Base-by-base conservation (phyloP, 1,140 invertebrate species). In the Armadillidium nasatum region DNA sequence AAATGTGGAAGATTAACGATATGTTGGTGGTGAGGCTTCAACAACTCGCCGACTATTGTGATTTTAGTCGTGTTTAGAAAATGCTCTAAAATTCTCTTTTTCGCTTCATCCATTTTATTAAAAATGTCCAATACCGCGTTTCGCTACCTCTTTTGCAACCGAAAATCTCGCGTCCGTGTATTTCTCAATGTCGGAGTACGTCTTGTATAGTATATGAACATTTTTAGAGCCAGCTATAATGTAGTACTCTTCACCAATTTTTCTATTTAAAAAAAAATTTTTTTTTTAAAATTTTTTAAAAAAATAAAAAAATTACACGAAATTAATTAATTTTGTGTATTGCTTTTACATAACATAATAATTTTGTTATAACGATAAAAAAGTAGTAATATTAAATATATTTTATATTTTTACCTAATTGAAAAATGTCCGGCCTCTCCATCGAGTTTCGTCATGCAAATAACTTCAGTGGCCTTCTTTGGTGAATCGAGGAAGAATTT, bases 401-500 rank as follows among this genome's bases (percentile, higher is more conserved):
- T n/a, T n/a, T n/a, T n/a, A n/a, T n/a, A n/a, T n/a, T 50, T 54
- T 45, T 72, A 79, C 71, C 84, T 75, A 78, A 83, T 85, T 79
- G 85, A 85, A 7, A 87, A 80, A 81, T 87, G 87, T 43, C 85
- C 87, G 75, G 87, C 86, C 81, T 87, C 86, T 54, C 87, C 87
- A 85, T 87, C 87, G 10, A 85, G 84, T 82, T 87, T 87, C 60
- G 77, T 79, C 73, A 85, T 86, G 70, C 82, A 82, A 43, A 87
- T 81, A 7, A 87, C 81, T 73, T 82, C 80, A 7, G 80, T 60
- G 23, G 84, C 83, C 21, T 81, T 45, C 21, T 74, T 71, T 2
- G 71, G 74, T 10, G 60, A 43, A 10, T 74, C 23, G 6, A 81
- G 44, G 23, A 50, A 81, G 69, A 68, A 79, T 76, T 84, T 83